Conservation (phyloP, 2,888 invertebrate genomes). For the Ennomos erosarius region DNA sequence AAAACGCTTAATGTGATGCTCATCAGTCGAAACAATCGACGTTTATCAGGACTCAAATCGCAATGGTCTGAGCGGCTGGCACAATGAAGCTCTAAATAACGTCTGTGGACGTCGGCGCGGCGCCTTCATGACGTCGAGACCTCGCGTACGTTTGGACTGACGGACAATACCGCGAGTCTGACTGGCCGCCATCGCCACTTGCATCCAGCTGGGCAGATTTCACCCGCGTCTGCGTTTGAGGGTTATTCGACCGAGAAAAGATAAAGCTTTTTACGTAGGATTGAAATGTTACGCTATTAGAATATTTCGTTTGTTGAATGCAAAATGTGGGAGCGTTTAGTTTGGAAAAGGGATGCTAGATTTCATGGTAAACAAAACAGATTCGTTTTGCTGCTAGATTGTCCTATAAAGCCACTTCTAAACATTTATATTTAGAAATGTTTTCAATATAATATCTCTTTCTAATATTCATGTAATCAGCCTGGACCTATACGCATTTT, state of each 20-base stretch:
- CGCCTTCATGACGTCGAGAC: constrained; percentile 73
- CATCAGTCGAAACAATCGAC: constrained; percentile 75
- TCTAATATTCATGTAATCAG: too few relatives aligned
- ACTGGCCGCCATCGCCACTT: constrained; percentile 70
- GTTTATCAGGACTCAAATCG: constrained; percentile 77
- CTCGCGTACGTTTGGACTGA: constrained; percentile 66
- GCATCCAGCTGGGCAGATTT: constrained; percentile 56
- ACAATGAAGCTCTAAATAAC: constrained; percentile 84
- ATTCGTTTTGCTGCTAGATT: too few relatives aligned
- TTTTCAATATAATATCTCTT: too few relatives aligned
- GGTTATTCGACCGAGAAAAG: constrained; percentile 64
- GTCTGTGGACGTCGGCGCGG: constrained; percentile 71
- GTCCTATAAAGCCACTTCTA: too few relatives aligned
- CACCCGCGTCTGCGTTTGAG: constrained; percentile 65
- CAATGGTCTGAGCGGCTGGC: constrained; percentile 56
- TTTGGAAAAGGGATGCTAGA: constrained; percentile 6
- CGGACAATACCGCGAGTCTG: constrained; percentile 74
- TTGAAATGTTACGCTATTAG: constrained; percentile 57
- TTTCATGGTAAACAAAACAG: background rate
- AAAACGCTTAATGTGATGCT: constrained; percentile 68
- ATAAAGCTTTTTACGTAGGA: constrained; percentile 58
- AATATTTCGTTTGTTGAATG: constrained; percentile 40
- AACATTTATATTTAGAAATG: too few relatives aligned
- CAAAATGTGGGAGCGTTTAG: constrained; percentile 12
- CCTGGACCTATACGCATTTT: too few relatives aligned